Percentiles rank a stretch among this genome's conserved stretches.
These are phyloP conservation scores for Aulostomus chinensis DNA, from an alignment of 2,797 vertebrate genomes.

Conservation along the genomic window DNA sequence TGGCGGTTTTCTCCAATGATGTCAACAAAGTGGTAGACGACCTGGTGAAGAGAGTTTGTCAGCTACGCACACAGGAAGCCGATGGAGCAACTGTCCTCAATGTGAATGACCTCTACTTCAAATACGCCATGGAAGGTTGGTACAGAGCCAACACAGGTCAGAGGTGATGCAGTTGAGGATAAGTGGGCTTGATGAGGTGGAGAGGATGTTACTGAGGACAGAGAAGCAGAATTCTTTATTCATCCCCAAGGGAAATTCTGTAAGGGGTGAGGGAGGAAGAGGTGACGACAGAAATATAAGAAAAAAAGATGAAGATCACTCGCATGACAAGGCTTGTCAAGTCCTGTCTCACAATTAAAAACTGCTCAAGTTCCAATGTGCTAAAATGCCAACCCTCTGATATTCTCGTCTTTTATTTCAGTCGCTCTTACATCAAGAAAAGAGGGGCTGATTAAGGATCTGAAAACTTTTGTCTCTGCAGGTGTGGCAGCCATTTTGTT, in stretches of 20 bases:
- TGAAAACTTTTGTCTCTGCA: conserved; percentile 58
- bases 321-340: no score
- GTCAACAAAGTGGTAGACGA: conserved; percentile 88
- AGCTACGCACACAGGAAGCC: conserved; percentile 73
- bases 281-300: no score
- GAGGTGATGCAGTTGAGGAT: neutral
- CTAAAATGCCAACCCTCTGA: no score
- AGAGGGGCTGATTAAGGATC: neutral
- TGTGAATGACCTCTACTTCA: conserved; percentile 93
- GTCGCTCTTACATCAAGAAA: neutral
- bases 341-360: no score
- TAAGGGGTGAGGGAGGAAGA: no score
- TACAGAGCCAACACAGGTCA: neutral
- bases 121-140: conserved; percentile 95
- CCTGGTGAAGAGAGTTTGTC: conserved; percentile 83
- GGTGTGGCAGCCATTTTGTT: conserved; percentile 90
- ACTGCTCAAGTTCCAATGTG: no score
- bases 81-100: conserved; percentile 85
- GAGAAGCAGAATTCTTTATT: no score
- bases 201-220: neutral
- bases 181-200: no score
- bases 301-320: no score
- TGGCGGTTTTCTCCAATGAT: conserved; percentile 85
- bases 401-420: no score
- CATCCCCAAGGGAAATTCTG: no score